Evolutionary conservation across 2,113 vertebrate species (phyloP), one percentile per base, ranked within the genome.

Genomic region (Varanus salvator): DNA sequence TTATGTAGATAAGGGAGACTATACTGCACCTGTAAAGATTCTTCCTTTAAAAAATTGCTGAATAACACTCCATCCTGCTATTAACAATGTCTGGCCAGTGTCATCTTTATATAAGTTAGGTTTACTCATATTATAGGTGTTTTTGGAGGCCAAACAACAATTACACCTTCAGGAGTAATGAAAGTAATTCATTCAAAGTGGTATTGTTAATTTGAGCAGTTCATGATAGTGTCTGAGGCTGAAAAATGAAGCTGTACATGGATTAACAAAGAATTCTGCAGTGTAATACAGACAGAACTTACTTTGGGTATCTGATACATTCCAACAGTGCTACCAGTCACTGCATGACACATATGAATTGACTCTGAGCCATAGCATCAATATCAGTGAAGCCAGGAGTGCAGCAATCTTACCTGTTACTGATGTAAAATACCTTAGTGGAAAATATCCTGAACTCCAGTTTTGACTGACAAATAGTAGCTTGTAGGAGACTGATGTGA

Each of bases 61-160:
- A 83, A 64, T 83, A 0, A 48, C 60, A 9, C 17, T 19, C 60
- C 15, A 64, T 64, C 60, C 60, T 64, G 60, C 1, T 64, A 69
- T 57, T 86, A 27, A 0, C 64, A 27, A 0, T 87, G 21, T 17
- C 2, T 34, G 69, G 78, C 82, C 60, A 54, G 27, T 66, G 1
- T 0, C 0, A 11, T 60, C 74, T 1, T 66, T 0, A 2, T 75
- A 15, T 44, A 68, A 21, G 29, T 4, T 69, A 2, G 68, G 77
- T 0, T 57, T 52, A 9, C 27, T 71, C 7, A 88, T 78, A 69
- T 19, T 80, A 29, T 0, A 54, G 34, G 14, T 54, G 6, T 52
- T 0, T 8, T 57, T 23, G 38, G 48, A 48, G 38, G 31, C 54
- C 4, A 68, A 89, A 81, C 27, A 8, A 17, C 1, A 17, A 34